phyloP scores from a whole-genome alignment of 2,888 invertebrate species.

The Cosmia trapezina region DNA sequence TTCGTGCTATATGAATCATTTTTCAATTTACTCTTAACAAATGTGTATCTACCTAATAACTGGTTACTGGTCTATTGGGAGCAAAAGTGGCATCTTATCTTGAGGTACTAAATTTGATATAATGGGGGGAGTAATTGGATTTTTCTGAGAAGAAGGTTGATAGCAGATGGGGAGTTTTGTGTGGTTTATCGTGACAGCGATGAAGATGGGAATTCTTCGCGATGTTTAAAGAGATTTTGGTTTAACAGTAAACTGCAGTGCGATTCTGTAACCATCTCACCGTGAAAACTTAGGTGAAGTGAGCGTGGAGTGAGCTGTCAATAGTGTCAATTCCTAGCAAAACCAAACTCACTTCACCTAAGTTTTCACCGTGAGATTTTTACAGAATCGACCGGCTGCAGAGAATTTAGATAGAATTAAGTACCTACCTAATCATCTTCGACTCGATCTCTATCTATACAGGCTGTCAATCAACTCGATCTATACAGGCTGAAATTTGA shows the following conservation, averaged over 20 bases:
- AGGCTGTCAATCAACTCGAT: no score
- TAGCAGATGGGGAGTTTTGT: background rate
- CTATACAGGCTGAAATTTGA: no score
- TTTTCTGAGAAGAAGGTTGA: constrained; percentile 1
- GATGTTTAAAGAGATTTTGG: background rate
- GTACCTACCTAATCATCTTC: no score
- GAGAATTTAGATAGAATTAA: no score
- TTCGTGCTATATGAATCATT: constrained; percentile 74
- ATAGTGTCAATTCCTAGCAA: no score
- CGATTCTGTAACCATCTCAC: no score
- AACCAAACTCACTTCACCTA: no score
- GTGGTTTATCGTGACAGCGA: background rate
- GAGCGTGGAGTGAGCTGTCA: no score
- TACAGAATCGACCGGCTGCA: no score
- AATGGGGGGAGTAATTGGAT: constrained; percentile 1
- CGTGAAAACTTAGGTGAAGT: no score
- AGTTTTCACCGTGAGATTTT: no score
- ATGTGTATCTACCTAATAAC: constrained; percentile 34
- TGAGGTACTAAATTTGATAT: constrained; percentile 1
- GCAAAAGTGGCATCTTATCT: background rate
- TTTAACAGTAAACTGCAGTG: background rate
- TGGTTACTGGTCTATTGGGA: constrained; percentile 18
- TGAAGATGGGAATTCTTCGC: background rate
- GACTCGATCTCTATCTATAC: no score
- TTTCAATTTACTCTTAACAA: constrained; percentile 66